Evolutionary conservation across 2,888 invertebrate genomes (phyloP), one percentile per base, ranked within the genome.

Genomic region (Xanthorhoe spadicearia): DNA sequence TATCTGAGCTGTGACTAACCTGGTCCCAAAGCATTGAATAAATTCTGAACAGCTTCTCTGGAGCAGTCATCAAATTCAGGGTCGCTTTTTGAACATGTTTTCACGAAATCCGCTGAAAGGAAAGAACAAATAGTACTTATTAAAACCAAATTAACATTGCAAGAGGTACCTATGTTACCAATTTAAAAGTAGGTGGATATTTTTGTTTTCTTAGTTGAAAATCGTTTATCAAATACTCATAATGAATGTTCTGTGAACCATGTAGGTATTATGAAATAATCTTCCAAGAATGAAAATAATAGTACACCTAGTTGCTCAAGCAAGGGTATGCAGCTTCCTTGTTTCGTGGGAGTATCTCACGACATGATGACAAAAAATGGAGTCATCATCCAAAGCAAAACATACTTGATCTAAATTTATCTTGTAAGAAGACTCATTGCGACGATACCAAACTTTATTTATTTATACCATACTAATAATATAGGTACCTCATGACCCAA

Each of bases 61-160:
- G 96, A 96, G 79, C 96, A 96, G 70, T 95, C 95, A 54, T 94
- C 90, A 77, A 96, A 96, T 67, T 94, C 92, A 51, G 94, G 94
- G 76, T 95, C 94, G 72, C 94, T 94, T 79, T 94, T 94, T 69
- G 89, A 86, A 82, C 96, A 96, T 77, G 95, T 95, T 77, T 94
- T 94, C 74, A 96, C 94, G 85, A 95, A 96, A 83, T 94, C 94
- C 69, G 96, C 96, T 96, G 89, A 80, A 94, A 94, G 8, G 6
- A 48, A 17, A 48, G 8, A 48, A 15, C 4, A 43, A 3, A 17
- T 48, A 2, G 15, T 17, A 13, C 9, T 38, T 38, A 2, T 3
- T 13, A 13, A 13, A 3, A 43, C 38, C 46, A 46, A 23, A 23
- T 4, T 23, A 3, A 23, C 23, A 23, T 23, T 23, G 23, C 23